Evolutionary conservation across 2,113 vertebrate species (phyloP), one percentile per base, ranked within the genome.

Genomic region (Sturnira hondurensis): DNA sequence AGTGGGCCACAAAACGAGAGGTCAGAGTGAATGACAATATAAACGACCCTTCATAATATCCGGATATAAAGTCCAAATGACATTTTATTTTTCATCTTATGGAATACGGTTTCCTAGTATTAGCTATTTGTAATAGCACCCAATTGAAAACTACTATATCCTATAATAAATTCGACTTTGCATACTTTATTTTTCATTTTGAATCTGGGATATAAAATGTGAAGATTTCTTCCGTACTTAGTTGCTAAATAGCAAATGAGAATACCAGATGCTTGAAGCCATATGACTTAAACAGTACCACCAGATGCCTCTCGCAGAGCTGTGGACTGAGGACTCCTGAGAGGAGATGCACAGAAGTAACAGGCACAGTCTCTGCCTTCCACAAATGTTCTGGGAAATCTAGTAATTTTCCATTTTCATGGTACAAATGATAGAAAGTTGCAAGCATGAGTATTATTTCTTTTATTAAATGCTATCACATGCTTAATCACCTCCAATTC

Each of bases 341-440:
- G 58, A 94, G 45, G 36, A 87, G 68, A 76, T 7, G 14, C 33
- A 84, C 24, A 15, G 85, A 50, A 86, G 76, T 89, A 76, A 56
- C 33, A 94, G 36, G 76, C 22, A 41, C 28, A 67, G 94, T 54
- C 86, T 89, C 74, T 76, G 70, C n/a, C 74, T 93, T 80, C 74
- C 73, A 43, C 38, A 63, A 73, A 84, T 86, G 86, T 89, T 89
- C 76, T 36, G 65, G 15, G 86, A 93, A 96, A 96, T 93, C 97
- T 93, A 97, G 92, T 94, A 91, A 95, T 96, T 93, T 95, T 95
- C 83, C 96, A 92, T 28, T 87, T 87, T 82, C 11, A 68, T 70
- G 63, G 84, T 41, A 92, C 14, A 76, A 45, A 85, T 45, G n/a
- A 77, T 16, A 86, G 38, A 24, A 94, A 81, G 36, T 86, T 5